These are phyloP conservation scores for Pheosia tremula DNA, from an alignment of 2,888 invertebrate genomes.

Conservation along the genomic window DNA sequence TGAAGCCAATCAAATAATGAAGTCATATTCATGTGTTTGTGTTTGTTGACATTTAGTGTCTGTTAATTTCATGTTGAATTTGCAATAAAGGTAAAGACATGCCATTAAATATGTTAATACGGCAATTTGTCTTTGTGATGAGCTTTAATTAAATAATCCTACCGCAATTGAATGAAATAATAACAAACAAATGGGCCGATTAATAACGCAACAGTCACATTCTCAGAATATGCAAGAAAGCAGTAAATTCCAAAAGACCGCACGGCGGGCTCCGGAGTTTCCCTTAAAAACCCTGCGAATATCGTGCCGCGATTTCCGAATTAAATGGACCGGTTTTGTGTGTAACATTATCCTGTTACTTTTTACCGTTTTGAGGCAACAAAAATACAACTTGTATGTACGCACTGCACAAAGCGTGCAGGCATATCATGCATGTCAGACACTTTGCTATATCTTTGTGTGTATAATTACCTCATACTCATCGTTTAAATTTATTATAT, in stretches of 20 bases:
- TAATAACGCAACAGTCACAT: conserved; percentile 13
- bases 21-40: conserved; percentile 8
- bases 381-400: conserved; percentile 37
- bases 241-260: conserved; percentile 20
- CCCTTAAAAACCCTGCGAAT: conserved; percentile 35
- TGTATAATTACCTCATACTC: conserved; percentile 14
- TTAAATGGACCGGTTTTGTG: conserved; percentile 62
- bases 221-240: conserved; percentile 23
- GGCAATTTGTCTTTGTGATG: conserved; percentile 12
- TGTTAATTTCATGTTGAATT: conserved; percentile 3
- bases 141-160: conserved; percentile 22
- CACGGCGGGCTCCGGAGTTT: conserved; percentile 17
- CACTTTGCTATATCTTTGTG: conserved; percentile 31
- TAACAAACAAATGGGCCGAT: conserved; percentile 19
- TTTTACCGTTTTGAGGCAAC: conserved; percentile 68
- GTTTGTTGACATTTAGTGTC: conserved; percentile 6
- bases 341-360: conserved; percentile 68
- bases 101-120: conserved; percentile 7
- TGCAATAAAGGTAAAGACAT: conserved; percentile 12
- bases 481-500: too few species aligned
- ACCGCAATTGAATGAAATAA: conserved; percentile 18
- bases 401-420: conserved; percentile 46
- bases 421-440: conserved; percentile 40
- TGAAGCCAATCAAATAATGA: conserved; percentile 19
- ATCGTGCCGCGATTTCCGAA: conserved; percentile 57